Conservation (phyloP, 2,888 invertebrate species). For the Pocota personata region DNA sequence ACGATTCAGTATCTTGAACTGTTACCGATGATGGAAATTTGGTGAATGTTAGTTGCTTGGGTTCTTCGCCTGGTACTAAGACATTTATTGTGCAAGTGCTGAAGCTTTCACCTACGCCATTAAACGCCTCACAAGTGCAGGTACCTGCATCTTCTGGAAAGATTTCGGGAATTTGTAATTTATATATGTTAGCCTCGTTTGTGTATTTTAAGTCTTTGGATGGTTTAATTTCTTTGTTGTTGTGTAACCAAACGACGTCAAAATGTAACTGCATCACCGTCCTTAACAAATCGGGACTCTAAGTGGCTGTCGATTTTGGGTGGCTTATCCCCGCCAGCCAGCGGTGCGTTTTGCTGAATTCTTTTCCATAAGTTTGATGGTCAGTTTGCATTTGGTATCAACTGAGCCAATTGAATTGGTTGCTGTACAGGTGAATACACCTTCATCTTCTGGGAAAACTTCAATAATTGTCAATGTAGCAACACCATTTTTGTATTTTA, state of each 20-base stretch:
- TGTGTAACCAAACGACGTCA: conserved; percentile 98
- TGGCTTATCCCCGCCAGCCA: conserved; percentile 87
- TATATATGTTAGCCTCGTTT: conserved; percentile 94
- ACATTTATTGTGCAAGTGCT: conserved; percentile 95
- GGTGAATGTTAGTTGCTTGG: conserved; percentile 92
- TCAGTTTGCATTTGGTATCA: conserved; percentile 92
- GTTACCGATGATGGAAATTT: conserved; percentile 95
- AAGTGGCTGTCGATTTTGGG: conserved; percentile 95
- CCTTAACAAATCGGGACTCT: conserved; percentile 90
- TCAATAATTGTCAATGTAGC: conserved; percentile 95
- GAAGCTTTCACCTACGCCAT: conserved; percentile 96
- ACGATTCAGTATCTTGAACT: conserved; percentile 90
- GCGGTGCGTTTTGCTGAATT: conserved; percentile 81
- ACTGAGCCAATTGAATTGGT: conserved; percentile 94
- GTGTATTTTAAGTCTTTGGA: conserved; percentile 98
- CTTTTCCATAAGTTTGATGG: conserved; percentile 91
- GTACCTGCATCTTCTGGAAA: conserved; percentile 96
- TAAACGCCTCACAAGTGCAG: conserved; percentile 98
- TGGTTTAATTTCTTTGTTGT: conserved; percentile 98
- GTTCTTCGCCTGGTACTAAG: conserved; percentile 92
- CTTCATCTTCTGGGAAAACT: conserved; percentile 97
- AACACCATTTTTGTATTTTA: conserved; percentile 95
- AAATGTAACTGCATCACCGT: conserved; percentile 96
- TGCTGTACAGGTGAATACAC: conserved; percentile 94
- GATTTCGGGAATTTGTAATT: conserved; percentile 95